Percentiles rank a stretch among this genome's conserved stretches.
phyloP scores from a whole-genome alignment of 2,113 vertebrate species.

The Emydura subglobosa region DNA sequence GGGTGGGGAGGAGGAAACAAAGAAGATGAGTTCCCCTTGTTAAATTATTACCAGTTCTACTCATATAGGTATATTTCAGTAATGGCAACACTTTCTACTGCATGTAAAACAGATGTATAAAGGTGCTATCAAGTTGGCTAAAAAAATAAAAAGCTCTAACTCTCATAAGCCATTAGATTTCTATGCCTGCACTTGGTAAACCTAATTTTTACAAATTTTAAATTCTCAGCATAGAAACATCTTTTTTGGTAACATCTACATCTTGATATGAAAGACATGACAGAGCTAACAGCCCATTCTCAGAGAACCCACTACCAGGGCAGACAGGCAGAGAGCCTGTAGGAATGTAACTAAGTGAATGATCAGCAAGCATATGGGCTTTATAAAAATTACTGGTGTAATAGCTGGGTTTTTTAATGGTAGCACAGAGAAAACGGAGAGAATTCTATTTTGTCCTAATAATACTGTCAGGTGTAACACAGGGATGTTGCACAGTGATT shows the following conservation, averaged over 20 bases:
- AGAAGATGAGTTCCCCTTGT: not conserved
- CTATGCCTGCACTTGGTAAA: not conserved
- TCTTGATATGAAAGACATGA: not conserved
- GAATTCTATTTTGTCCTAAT: slow-evolving; percentile 68
- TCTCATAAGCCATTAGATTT: not conserved
- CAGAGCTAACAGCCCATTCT: rapidly evolving
- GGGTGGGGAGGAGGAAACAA: not conserved
- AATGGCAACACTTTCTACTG: not conserved
- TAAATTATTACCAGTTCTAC: not conserved
- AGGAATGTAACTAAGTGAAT: not conserved
- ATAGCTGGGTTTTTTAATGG: slow-evolving; percentile 22
- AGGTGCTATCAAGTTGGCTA: not conserved
- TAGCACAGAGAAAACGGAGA: slow-evolving; percentile 63
- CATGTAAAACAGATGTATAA: not conserved
- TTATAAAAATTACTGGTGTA: not conserved
- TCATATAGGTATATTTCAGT: not conserved
- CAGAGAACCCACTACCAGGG: rapidly evolving
- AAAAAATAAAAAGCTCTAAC: not conserved
- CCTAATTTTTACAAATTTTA: not conserved
- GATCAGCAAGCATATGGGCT: not conserved
- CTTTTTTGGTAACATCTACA: not conserved
- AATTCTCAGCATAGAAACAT: rapidly evolving
- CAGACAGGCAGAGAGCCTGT: not conserved
- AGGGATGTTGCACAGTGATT: slow-evolving; percentile 63
- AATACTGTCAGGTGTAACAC: slow-evolving; percentile 71